A percentile compares a stretch with the other conserved stretches of the same genome.
Conservation (phyloP, 2,888 invertebrate genomes). For the Achlya flavicornis region DNA sequence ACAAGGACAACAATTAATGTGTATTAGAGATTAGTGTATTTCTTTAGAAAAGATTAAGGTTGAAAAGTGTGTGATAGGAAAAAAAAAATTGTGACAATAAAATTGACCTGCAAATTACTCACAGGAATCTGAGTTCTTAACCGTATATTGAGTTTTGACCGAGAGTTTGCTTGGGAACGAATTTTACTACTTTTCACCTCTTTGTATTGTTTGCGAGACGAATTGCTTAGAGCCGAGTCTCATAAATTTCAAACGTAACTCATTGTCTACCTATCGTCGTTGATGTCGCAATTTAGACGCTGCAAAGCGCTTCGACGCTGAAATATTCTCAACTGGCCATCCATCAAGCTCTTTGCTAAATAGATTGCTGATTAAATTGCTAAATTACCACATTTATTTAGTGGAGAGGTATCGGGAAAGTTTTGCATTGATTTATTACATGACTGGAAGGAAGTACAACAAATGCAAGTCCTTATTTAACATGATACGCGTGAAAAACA, state of each 20-base stretch:
- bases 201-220: conserved; percentile 34
- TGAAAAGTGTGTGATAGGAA: not conserved
- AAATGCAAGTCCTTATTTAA: not conserved
- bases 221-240: conserved; percentile 45
- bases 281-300: conserved; percentile 65
- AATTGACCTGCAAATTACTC: not conserved
- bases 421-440: conserved; percentile 18
- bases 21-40: not conserved
- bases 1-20: not conserved
- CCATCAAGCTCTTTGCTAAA: conserved; percentile 69
- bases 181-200: conserved; percentile 39
- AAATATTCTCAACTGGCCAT: conserved; percentile 67
- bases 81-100: not conserved
- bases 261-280: conserved; percentile 66
- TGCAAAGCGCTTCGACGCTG: conserved; percentile 55
- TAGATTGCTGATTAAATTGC: conserved; percentile 72
- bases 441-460: not conserved
- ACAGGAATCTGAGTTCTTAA: not conserved
- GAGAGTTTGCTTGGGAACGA: conserved; percentile 36
- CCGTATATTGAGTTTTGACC: conserved; percentile 15
- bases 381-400: conserved; percentile 59
- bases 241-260: conserved; percentile 60
- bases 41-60: not conserved
- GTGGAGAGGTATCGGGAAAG: conserved; percentile 35
- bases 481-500: too few relatives aligned